These are phyloP conservation scores for Thera britannica DNA, from an alignment of 2,888 invertebrate genomes.

Conservation along the genomic window DNA sequence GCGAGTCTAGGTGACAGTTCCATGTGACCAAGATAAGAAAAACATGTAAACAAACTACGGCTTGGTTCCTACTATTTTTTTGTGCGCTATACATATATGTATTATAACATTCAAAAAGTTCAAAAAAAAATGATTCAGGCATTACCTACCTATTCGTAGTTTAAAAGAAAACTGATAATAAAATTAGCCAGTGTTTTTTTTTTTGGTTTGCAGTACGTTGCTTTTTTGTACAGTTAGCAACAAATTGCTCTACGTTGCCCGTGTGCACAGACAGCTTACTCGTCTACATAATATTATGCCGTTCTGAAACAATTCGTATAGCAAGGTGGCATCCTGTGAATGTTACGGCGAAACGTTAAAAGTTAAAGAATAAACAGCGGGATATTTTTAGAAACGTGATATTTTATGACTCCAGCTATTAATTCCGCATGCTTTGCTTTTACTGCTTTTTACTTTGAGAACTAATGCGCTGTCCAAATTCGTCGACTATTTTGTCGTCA, in stretches of 20 bases:
- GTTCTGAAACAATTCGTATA: conserved; percentile 48
- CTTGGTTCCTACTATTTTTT: too few relatives aligned
- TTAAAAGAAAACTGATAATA: not conserved
- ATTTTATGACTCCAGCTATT: conserved; percentile 24
- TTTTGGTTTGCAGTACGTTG: not conserved
- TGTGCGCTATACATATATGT: too few relatives aligned
- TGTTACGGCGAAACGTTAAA: conserved; percentile 41
- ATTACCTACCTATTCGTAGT: too few relatives aligned
- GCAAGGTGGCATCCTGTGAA: conserved; percentile 48
- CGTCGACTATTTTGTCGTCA: conserved; percentile 11
- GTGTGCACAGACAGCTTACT: not conserved
- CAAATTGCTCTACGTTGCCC: not conserved
- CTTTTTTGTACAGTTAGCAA: not conserved
- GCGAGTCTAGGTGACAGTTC: too few relatives aligned
- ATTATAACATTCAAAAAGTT: too few relatives aligned
- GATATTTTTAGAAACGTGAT: conserved; percentile 23
- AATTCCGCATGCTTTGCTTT: conserved; percentile 25
- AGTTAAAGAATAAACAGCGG: conserved; percentile 27
- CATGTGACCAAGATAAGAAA: too few relatives aligned
- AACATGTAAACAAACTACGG: too few relatives aligned
- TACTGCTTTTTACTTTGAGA: conserved; percentile 20
- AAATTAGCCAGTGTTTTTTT: not conserved
- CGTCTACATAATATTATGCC: conserved; percentile 46
- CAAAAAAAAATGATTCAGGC: too few relatives aligned
- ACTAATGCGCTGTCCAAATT: conserved; percentile 20